A percentile compares a stretch with the other conserved stretches of the same genome.
Evolutionary conservation across 2,113 vertebrate species (phyloP).

Genomic region (Podarcis raffonei): DNA sequence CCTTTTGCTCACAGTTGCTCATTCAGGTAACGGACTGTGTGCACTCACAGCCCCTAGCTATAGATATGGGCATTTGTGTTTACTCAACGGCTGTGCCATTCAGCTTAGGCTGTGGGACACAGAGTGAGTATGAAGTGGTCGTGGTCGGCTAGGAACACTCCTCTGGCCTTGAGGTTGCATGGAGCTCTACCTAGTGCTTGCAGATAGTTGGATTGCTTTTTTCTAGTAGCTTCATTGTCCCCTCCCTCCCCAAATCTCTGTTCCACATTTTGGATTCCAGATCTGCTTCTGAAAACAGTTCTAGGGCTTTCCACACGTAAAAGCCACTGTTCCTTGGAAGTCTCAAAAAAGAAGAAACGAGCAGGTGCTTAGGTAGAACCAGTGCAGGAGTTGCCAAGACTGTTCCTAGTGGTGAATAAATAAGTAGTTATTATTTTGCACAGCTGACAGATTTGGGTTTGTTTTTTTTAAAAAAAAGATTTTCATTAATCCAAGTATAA

Average conservation of each 20-base stretch:
- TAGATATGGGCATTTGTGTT: not conserved
- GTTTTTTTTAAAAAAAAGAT: not conserved
- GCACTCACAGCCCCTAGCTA: not conserved
- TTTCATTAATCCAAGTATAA: conserved; percentile 34
- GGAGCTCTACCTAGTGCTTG: not conserved
- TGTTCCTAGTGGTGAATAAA: not conserved
- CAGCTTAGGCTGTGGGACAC: not conserved
- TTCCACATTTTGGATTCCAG: no score
- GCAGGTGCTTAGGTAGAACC: not conserved
- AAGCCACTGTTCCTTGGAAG: not conserved
- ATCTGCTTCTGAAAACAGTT: not conserved
- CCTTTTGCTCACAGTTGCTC: no score
- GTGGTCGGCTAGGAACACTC: not conserved
- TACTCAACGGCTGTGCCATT: not conserved
- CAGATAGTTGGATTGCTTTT: not conserved
- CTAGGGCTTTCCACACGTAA: not conserved
- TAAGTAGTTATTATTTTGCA: not conserved
- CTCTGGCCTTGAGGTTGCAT: not conserved
- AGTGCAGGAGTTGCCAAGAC: not conserved
- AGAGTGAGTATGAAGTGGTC: not conserved
- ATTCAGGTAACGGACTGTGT: no score
- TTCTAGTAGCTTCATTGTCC: not conserved
- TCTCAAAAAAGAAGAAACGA: not conserved
- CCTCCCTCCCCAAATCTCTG: not conserved
- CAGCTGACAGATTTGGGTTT: conserved; percentile 33